Percentiles rank a stretch among this genome's conserved stretches.
Evolutionary conservation across 2,888 invertebrate genomes (phyloP).

Genomic region (Molorchus minor): DNA sequence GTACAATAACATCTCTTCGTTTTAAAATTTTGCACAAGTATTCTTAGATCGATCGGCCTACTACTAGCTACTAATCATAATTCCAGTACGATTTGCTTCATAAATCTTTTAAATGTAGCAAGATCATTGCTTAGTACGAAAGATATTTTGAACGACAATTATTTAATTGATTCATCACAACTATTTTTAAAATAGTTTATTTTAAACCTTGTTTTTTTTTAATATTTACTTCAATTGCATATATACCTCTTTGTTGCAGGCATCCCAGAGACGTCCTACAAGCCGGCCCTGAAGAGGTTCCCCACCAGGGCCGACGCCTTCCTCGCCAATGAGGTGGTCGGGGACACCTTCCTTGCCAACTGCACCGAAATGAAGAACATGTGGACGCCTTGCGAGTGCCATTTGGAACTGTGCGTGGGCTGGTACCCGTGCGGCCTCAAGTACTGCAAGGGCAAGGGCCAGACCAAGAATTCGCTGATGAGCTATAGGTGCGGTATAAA

Average conservation of each 20-base stretch:
- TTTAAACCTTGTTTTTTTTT: background rate
- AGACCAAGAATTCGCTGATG: constrained; percentile 68
- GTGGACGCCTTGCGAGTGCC: constrained; percentile 83
- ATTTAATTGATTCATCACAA: no score
- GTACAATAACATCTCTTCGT: no score
- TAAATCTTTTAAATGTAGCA: no score
- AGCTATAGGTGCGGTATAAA: constrained; percentile 94
- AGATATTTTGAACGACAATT: no score
- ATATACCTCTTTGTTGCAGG: constrained; percentile 63
- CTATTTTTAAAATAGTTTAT: no score
- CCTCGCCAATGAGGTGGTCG: constrained; percentile 44
- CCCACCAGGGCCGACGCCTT: constrained; percentile 63
- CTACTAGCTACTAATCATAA: no score
- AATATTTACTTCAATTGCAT: background rate
- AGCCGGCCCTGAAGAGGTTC: constrained; percentile 76
- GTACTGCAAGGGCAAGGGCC: constrained; percentile 78
- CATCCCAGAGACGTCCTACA: constrained; percentile 76
- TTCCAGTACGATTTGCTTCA: no score
- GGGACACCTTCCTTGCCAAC: constrained; percentile 51
- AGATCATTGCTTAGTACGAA: no score
- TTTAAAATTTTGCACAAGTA: no score
- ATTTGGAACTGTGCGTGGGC: constrained; percentile 87
- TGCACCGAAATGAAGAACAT: constrained; percentile 76
- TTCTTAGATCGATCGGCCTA: no score
- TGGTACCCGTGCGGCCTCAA: constrained; percentile 97